Evolutionary conservation across 2,113 vertebrate species (phyloP), one percentile per base, ranked within the genome.

Genomic region (Poecile atricapillus): DNA sequence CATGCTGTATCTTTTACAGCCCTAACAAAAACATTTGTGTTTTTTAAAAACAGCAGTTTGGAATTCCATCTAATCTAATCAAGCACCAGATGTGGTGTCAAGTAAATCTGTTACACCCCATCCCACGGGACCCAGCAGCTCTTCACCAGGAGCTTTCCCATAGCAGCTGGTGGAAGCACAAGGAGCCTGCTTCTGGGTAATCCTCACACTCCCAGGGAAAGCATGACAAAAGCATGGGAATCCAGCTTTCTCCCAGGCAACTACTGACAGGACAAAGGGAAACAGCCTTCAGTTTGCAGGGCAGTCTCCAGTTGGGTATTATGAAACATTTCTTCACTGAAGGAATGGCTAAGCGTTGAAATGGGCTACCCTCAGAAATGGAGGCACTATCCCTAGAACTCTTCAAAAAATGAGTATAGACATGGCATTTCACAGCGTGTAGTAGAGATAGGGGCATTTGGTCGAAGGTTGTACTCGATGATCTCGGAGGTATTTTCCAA

Each of bases 401-500:
- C n/a, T 11, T 21, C 1, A 43, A 74, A 82, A 33, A 19, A 13
- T 5, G 1, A 49, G 18, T 3, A 50, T 0, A 62, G 12, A 25
- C 28, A 2, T 0, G 9, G 20, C 33, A 52, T 39, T 58, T 39
- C 33, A 25, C 39, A 21, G 19, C 1, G 27, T 1, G 8, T 8
- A 23, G 44, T 1, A 24, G 16, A 28, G 2, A 59, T 1, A 9
- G 10, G 0, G 11, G 12, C 7, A 41, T 6, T 76, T 2, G 18
- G 7, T 9, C 21, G 13, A 49, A 76, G 79, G 53, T 1, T 20
- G 35, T 35, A 5, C n/a, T 6, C 2, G 15, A 11, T 7, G 28
- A n/a, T 6, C 12, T 2, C 2, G 7, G 17, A 4, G n/a, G 9
- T 13, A 3, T 39, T 21, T 62, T 18, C 39, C 47, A 22, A 15